A percentile compares a stretch with the other conserved stretches of the same genome.
These are phyloP conservation scores for Danaus melanippus DNA, from an alignment of 1,140 invertebrate genomes.

Conservation along the genomic window DNA sequence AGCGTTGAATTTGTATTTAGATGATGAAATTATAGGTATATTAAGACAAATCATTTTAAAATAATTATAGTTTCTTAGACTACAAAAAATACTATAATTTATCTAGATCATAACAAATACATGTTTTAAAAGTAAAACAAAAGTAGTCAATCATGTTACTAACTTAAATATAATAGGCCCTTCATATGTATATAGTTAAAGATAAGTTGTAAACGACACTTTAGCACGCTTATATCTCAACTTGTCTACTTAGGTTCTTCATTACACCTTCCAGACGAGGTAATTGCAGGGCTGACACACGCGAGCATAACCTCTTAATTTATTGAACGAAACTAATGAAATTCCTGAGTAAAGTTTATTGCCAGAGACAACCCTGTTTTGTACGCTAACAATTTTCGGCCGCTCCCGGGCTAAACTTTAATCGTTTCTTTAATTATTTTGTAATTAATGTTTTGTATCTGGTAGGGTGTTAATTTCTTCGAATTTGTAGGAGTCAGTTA, in stretches of 20 bases:
- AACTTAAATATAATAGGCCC: too few species aligned
- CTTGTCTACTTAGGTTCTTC: conserved; percentile 42
- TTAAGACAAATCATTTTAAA: not conserved
- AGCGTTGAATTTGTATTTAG: too few species aligned
- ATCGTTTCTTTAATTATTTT: conserved; percentile 69
- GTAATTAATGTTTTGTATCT: conserved; percentile 45
- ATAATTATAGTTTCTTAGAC: not conserved
- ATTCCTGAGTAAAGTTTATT: conserved; percentile 67
- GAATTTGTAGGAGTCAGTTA: conserved; percentile 8
- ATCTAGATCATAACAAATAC: not conserved
- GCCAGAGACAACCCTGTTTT: conserved; percentile 56
- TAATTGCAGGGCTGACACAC: conserved; percentile 69
- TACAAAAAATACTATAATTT: not conserved
- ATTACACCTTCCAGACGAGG: conserved; percentile 61
- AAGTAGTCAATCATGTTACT: too few species aligned
- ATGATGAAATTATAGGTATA: too few species aligned
- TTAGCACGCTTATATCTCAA: conserved; percentile 33
- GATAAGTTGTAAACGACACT: conserved; percentile 5
- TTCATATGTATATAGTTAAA: too few species aligned
- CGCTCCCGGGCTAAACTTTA: conserved; percentile 41
- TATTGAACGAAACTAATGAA: conserved; percentile 72
- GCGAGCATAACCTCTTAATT: conserved; percentile 70
- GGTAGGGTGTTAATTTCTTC: conserved; percentile 30
- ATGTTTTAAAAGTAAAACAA: too few species aligned
- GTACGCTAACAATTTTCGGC: conserved; percentile 57